A percentile compares a stretch with the other conserved stretches of the same genome.
phyloP scores from a whole-genome alignment of 2,797 vertebrate species.

The Xenentodon cancila region DNA sequence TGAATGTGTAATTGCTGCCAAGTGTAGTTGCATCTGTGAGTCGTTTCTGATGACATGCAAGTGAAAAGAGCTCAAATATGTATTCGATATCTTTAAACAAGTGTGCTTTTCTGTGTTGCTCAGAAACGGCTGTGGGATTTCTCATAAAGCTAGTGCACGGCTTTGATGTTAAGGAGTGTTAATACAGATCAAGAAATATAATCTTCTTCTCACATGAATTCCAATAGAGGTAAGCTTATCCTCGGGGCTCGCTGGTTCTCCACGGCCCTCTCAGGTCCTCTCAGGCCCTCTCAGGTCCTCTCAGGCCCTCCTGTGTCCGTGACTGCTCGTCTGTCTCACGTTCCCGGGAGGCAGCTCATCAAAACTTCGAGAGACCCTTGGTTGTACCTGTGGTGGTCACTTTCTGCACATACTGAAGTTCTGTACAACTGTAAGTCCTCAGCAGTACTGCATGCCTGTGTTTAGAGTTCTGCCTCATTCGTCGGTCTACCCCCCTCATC shows the following conservation, averaged over 20 bases:
- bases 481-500: no score
- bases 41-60: conserved; percentile 43
- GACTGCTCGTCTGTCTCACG: conserved; percentile 36
- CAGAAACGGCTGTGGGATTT: conserved; percentile 27
- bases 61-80: conserved; percentile 57
- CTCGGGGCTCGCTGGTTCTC: conserved; percentile 12
- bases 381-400: conserved; percentile 43
- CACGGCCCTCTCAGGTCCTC: conserved; percentile 4
- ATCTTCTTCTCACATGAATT: conserved; percentile 15
- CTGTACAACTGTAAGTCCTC: not conserved
- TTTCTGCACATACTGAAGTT: not conserved
- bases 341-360: conserved; percentile 52
- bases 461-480: not conserved
- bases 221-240: conserved; percentile 19
- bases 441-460: not conserved
- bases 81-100: conserved; percentile 44
- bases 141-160: conserved; percentile 25
- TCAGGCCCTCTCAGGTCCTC: no score
- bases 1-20: conserved; percentile 37
- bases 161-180: conserved; percentile 44
- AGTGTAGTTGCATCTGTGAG: conserved; percentile 32
- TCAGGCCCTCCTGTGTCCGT: conserved; percentile 4
- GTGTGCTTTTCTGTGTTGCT: conserved; percentile 35
- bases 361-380: conserved; percentile 45
- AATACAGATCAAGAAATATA: conserved; percentile 13